Base-by-base conservation (phyloP, 2,113 vertebrate species). In the Gnathonemus echidnorhynchus region DNA sequence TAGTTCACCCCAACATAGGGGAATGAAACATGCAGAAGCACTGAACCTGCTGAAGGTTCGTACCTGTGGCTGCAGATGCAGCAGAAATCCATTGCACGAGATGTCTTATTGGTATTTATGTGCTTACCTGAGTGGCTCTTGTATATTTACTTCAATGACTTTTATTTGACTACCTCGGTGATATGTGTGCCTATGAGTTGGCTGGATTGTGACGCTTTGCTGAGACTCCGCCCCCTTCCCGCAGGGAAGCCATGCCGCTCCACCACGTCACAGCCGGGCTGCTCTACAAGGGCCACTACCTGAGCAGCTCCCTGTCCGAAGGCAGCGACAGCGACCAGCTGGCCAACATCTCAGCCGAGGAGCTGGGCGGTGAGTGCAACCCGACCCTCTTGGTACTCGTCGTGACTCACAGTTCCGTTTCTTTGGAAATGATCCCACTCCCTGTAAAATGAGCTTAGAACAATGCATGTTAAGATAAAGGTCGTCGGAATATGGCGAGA, bases 221-320 rank as follows among this genome's bases (percentile, higher is more conserved):
- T 58, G 35, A 52, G 19, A 46, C 31, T 45, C 21, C 27, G 4
- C 83, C 70, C 52, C 70, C 88, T 58, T 90, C n/a, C 88, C n/a
- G 91, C 53, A 99, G 98, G 97, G 97, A 97, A 95, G 99, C 98
- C 96, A 99, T 99, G 98, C 98, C 98, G 94, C 99, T 99, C 96
- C 98, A 99, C 92, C 98, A 98, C 93, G 98, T 99, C 94, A 99
- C 98, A 88, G 98, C 98, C 87, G 98, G 98, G 90, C 96, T 99
- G 95, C 96, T 99, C 94, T 99, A 99, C 96, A 99, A 99, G 92
- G 98, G 98, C 93, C 99, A 98, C 94, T 99, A 97, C 94, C 96
- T 99, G 96, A 99, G 97, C 95, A 97, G 97, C 88, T 98, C 98
- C 0, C 96, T 99, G 90, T 99, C 98, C 0, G 98, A 98, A 3